phyloP scores from a whole-genome alignment of 2,797 vertebrate species.

The Siniperca scherzeri region DNA sequence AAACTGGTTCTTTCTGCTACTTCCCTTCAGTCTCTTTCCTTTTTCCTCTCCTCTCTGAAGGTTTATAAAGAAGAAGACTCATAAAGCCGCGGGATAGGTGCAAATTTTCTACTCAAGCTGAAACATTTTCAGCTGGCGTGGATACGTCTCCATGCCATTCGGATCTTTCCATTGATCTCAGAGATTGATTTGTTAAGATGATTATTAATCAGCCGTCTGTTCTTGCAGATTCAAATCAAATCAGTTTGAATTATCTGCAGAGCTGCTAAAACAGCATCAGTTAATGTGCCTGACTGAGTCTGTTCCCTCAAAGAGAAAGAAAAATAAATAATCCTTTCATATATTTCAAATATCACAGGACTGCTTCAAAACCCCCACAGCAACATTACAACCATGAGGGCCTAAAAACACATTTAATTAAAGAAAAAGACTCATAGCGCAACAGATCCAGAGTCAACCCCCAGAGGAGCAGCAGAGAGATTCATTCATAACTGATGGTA shows the following conservation, averaged over 20 bases:
- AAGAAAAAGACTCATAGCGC: slow-evolving; percentile 18
- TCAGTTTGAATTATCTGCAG: slow-evolving; percentile 5
- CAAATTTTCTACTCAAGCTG: too few relatives aligned
- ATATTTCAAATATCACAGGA: slow-evolving; percentile 40
- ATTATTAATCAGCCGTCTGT: slow-evolving; percentile 40
- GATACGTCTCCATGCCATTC: too few relatives aligned
- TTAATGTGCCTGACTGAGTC: slow-evolving; percentile 13
- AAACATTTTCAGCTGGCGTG: too few relatives aligned
- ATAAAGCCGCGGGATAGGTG: too few relatives aligned
- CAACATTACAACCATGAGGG: slow-evolving; percentile 26
- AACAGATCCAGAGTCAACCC: slow-evolving; percentile 12
- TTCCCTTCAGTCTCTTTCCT: too few relatives aligned
- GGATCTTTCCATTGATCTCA: slow-evolving; percentile 20
- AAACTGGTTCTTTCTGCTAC: too few relatives aligned
- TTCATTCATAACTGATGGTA: background rate
- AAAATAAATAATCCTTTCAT: slow-evolving; percentile 42
- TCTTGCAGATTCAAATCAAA: slow-evolving; percentile 13
- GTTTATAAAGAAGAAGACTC: too few relatives aligned
- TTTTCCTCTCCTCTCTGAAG: too few relatives aligned
- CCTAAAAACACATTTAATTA: slow-evolving; percentile 35
- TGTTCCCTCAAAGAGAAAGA: slow-evolving; percentile 3
- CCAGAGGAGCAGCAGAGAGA: slow-evolving; percentile 13
- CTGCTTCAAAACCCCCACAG: slow-evolving; percentile 40
- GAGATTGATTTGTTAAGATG: slow-evolving; percentile 38
- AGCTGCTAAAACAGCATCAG: slow-evolving; percentile 11